A percentile compares a stretch with the other conserved stretches of the same genome.
These are phyloP conservation scores for Oncorhynchus nerka DNA, from an alignment of 2,113 vertebrate species.

Conservation along the genomic window DNA sequence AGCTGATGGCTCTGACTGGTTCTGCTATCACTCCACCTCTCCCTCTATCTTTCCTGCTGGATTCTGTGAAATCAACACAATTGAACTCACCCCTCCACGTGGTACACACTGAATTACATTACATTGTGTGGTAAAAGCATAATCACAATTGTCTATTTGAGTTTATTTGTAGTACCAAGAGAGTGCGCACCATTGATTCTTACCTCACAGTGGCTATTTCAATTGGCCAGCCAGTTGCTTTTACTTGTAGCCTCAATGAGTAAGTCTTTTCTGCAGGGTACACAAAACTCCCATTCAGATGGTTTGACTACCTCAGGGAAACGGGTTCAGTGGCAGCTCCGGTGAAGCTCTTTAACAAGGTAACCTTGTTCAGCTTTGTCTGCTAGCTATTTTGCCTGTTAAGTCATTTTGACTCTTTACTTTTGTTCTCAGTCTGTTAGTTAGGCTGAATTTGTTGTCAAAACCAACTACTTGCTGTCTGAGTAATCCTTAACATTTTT, in stretches of 20 bases:
- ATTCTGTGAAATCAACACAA: conserved; percentile 98
- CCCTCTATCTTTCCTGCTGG: conserved; percentile 96
- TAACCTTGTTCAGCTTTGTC: conserved; percentile 41
- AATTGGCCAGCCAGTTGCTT: neutral
- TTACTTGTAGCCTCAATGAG: neutral
- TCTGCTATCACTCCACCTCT: conserved; percentile 94
- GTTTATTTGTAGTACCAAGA: too few relatives aligned
- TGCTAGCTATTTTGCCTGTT: too few relatives aligned
- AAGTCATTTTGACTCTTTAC: too few relatives aligned
- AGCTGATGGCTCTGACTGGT: conserved; percentile 96
- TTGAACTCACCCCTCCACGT: conserved; percentile 94
- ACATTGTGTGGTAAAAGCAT: too few relatives aligned
- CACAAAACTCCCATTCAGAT: conserved; percentile 92
- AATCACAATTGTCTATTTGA: too few relatives aligned
- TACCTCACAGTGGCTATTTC: neutral
- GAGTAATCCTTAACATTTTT: too few relatives aligned
- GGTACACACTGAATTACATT: conserved; percentile 65
- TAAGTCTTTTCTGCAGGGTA: conserved; percentile 79
- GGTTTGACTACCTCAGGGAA: conserved; percentile 99
- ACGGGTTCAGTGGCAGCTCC: conserved; percentile 89
- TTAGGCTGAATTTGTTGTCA: too few relatives aligned
- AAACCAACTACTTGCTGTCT: too few relatives aligned
- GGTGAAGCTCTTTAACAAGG: conserved; percentile 96
- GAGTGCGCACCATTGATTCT: too few relatives aligned
- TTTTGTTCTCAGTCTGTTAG: too few relatives aligned